Base-by-base conservation (phyloP, 2,888 invertebrate species). In the Thalpophila matura region DNA sequence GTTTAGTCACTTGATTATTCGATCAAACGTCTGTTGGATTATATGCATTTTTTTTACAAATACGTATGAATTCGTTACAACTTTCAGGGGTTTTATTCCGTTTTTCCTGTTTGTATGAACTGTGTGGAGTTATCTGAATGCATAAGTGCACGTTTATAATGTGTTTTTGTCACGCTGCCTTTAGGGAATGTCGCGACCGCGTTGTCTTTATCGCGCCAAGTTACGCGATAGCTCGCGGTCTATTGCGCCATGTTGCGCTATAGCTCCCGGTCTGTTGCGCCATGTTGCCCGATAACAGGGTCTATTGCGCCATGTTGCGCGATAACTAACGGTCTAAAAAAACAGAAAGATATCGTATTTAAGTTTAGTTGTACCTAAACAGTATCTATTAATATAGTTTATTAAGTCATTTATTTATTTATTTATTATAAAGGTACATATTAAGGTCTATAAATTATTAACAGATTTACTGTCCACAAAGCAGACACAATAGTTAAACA, bases 101-200 rank as follows among this genome's bases (percentile, higher is more conserved):
- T 46, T 66, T 71, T 66, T 46, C 38, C 66, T 46, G 43, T 65
- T 56, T 6, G 16, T 37, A 4, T 50, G 14, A 46, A 57, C 49
- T 61, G 14, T 42, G 24, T 33, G 42, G 18, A 63, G 71, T 43
- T 70, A 66, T 57, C 45, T 46, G 35, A 18, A 18, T 43, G 46
- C 42, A 42, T 63, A 22, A 37, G 42, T 40, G 10, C 26, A 29
- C 51, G 46, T 20, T 66, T 66, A 37, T 16, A 47, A 47, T 31
- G 27, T 58, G 58, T 58, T 73, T 47, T 73, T 46, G 58, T 57
- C 46, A 38, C 50, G 50, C 5, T 29, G 47, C 6, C 74, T 26
- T 51, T 16, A 9, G 68, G 51, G 58, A 50, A 6, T 10, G 12
- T 1, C n/a, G 37, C 33, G 51, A 51, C 20, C 14, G 51, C 14